A percentile compares a stretch with the other conserved stretches of the same genome.
These are phyloP conservation scores for Pristionchus entomophagus DNA, from an alignment of 2,888 invertebrate species.

Conservation along the genomic window DNA sequence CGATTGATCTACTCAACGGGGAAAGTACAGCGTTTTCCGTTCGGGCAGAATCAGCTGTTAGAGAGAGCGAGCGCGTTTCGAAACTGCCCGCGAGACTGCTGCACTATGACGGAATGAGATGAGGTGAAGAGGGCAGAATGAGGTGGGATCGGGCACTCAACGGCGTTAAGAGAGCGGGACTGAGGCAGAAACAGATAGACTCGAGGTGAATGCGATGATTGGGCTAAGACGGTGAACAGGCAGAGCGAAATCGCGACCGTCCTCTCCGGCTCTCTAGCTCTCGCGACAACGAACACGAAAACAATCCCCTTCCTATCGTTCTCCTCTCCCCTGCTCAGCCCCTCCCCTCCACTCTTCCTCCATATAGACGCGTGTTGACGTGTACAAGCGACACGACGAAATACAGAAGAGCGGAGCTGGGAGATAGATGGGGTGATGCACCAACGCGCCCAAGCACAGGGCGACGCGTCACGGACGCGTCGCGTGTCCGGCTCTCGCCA, in stretches of 20 bases:
- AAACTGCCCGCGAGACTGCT: not conserved
- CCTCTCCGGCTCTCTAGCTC: not conserved
- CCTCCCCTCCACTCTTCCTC: not conserved
- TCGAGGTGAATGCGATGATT: too few relatives aligned
- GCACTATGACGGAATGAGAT: not conserved
- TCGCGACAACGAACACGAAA: constrained; percentile 26
- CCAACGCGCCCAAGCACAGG: not conserved
- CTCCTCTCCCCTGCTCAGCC: not conserved
- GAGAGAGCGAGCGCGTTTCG: not conserved
- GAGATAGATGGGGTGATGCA: not conserved
- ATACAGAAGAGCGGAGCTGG: constrained; percentile 18
- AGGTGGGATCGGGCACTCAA: not conserved
- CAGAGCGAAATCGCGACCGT: not conserved
- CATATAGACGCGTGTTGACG: constrained; percentile 30
- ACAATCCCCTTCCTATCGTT: constrained; percentile 23
- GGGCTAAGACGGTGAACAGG: not conserved
- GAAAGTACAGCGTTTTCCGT: not conserved
- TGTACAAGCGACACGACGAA: constrained; percentile 35
- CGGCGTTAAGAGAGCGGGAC: not conserved
- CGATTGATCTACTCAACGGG: constrained; percentile 11
- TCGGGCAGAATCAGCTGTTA: not conserved
- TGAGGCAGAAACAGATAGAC: too few relatives aligned
- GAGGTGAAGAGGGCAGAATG: not conserved
- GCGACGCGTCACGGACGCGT: constrained; percentile 1
- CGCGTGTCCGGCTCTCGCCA: not conserved